A percentile compares a stretch with the other conserved stretches of the same genome.
phyloP scores from a whole-genome alignment of 2,888 invertebrate genomes.

The Diarsia mendica region DNA sequence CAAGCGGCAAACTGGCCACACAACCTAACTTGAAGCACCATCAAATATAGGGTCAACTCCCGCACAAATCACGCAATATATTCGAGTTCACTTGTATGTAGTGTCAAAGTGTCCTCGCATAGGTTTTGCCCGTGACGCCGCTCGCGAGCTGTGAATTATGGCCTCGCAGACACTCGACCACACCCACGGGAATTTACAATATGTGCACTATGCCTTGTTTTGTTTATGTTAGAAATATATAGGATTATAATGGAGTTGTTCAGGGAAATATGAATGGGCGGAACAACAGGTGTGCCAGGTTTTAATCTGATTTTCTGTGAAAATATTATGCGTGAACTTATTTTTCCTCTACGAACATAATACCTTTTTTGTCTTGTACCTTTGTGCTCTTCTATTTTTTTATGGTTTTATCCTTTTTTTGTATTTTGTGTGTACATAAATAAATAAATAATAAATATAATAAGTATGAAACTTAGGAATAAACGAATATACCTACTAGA shows the following conservation, averaged over 20 bases:
- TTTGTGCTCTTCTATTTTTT: no score
- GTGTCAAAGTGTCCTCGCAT: constrained; percentile 52
- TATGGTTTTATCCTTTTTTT: no score
- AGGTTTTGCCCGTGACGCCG: constrained; percentile 57
- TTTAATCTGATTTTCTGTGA: not conserved
- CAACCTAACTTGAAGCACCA: constrained; percentile 31
- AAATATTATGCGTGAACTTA: not conserved
- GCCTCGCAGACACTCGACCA: constrained; percentile 44
- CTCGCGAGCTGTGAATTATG: constrained; percentile 57
- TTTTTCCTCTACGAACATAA: not conserved
- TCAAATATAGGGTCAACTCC: constrained; percentile 34
- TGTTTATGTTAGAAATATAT: constrained; percentile 23
- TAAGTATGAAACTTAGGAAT: no score
- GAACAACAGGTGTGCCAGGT: constrained; percentile 1
- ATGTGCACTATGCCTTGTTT: constrained; percentile 18
- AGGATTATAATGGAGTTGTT: constrained; percentile 20
- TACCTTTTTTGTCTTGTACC: no score
- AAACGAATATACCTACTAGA: no score
- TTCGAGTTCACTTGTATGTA: constrained; percentile 60
- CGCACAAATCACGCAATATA: constrained; percentile 47
- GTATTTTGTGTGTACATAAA: no score
- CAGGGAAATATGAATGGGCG: not conserved
- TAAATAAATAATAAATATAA: no score
- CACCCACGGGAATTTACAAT: constrained; percentile 54
- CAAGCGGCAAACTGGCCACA: constrained; percentile 29